phyloP scores from a whole-genome alignment of 64 coral and sea anemone species.

The Trachythela sp. region DNA sequence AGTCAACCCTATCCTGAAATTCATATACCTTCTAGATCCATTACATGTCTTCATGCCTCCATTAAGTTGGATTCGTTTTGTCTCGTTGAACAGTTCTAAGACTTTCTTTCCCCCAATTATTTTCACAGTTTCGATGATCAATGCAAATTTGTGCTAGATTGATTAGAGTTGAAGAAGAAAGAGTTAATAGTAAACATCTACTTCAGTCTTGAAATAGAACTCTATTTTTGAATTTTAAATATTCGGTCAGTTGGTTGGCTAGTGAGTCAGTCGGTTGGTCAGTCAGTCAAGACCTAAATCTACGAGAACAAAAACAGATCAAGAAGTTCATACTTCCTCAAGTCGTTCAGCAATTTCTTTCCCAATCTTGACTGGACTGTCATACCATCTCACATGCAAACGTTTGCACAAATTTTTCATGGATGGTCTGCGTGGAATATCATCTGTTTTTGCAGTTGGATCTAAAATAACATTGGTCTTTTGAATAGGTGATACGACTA shows the following conservation, averaged over 20 bases:
- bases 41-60: neutral
- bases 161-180: neutral
- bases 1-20: too few species aligned
- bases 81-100: neutral
- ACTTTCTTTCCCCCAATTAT: neutral
- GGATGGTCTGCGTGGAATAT: neutral
- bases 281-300: neutral
- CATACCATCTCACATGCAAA: neutral
- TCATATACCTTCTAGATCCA: constrained; percentile 12
- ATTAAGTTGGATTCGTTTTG: neutral
- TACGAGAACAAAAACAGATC: neutral
- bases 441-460: neutral
- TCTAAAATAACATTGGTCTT: neutral
- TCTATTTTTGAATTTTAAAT: too few species aligned
- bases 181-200: too few species aligned
- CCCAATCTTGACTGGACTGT: neutral
- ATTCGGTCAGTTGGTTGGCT: too few species aligned
- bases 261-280: too few species aligned
- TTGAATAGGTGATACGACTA: too few species aligned
- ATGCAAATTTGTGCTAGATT: constrained; percentile 1
- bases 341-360: neutral
- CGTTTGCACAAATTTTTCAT: neutral
- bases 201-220: too few species aligned
- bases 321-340: neutral
- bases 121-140: constrained; percentile 5